phyloP scores from a whole-genome alignment of 1,140 invertebrate genomes.

The Plutomurus gul region DNA sequence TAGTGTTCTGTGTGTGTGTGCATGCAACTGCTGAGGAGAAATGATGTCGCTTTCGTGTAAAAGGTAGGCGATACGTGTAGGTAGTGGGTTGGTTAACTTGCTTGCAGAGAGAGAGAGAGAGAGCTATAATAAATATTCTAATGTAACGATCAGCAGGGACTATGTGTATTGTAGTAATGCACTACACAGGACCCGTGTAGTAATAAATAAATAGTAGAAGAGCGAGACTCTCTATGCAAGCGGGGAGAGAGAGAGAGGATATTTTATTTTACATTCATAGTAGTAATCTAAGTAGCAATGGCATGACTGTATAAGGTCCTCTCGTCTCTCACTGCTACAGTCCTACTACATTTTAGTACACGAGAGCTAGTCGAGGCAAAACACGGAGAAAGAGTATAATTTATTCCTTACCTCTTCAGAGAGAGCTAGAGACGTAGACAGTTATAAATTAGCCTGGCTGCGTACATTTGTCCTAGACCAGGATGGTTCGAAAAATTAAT shows the following conservation, averaged over 20 bases:
- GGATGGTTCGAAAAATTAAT: slow-evolving; percentile 5
- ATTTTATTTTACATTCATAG: too few species aligned
- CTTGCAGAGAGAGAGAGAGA: background rate
- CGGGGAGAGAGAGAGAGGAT: too few species aligned
- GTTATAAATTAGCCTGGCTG: slow-evolving; percentile 44
- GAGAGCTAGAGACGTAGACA: slow-evolving; percentile 32
- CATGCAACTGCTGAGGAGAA: slow-evolving; percentile 4
- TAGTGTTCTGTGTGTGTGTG: too few species aligned
- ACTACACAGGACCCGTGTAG: too few species aligned
- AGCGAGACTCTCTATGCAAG: too few species aligned
- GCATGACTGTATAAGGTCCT: too few species aligned
- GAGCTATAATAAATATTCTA: background rate
- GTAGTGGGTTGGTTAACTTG: too few species aligned
- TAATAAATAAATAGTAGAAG: too few species aligned
- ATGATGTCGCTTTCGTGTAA: background rate
- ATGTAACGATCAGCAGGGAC: too few species aligned
- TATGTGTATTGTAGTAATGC: too few species aligned
- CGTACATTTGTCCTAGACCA: background rate
- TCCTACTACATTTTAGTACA: background rate
- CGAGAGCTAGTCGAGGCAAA: background rate
- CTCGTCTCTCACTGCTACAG: background rate
- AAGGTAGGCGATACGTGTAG: slow-evolving; percentile 8
- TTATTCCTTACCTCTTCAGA: slow-evolving; percentile 17
- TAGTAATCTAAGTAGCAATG: too few species aligned
- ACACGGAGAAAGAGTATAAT: background rate